Evolutionary conservation across 2,113 vertebrate species (phyloP), one percentile per base, ranked within the genome.

Genomic region (Vireo altiloquus): DNA sequence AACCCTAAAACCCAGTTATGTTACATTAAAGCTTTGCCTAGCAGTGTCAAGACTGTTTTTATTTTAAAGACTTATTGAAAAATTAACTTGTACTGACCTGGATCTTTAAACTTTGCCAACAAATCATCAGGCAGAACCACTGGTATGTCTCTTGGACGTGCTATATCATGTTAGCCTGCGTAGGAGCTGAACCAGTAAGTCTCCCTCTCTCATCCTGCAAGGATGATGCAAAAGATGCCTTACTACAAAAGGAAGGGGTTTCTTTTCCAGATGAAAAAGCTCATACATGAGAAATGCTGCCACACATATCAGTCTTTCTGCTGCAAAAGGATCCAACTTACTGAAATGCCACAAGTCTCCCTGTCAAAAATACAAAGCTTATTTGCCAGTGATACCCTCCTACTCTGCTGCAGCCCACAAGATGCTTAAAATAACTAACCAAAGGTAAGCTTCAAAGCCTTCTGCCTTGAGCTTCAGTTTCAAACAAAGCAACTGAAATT

Each of bases 401-500:
- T 70, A 95, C 92, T 82, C 90, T 83, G 82, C 82, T 79, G 63
- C 90, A 95, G 90, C 94, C 96, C 92, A 95, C 87, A 83, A 70
- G 61, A 68, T 49, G 66, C 94, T 83, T 97, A 96, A 97, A 96
- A 96, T 96, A 96, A 92, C 85, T 70, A 86, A 84, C 54, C 68
- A 92, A 95, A 97, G 95, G 96, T 96, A 94, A 94, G 93, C 42
- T 89, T 94, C 76, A 77, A 91, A 95, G 87, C 87, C 71, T 94
- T 95, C 87, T 95, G 93, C 70, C 70, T 95, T 76, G 30, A 95
- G 79, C 93, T 95, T 89, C 69, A 92, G 71, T 77, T 95, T 96
- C 89, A 96, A 96, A 94, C 86, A 96, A 95, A 95, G 92, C 94
- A 94, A 94, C 53, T 63, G 83, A 94, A 95, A 95, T 93, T 92